These are phyloP conservation scores for Cheilosia vulpina DNA, from an alignment of 2,888 invertebrate genomes.

Conservation along the genomic window DNA sequence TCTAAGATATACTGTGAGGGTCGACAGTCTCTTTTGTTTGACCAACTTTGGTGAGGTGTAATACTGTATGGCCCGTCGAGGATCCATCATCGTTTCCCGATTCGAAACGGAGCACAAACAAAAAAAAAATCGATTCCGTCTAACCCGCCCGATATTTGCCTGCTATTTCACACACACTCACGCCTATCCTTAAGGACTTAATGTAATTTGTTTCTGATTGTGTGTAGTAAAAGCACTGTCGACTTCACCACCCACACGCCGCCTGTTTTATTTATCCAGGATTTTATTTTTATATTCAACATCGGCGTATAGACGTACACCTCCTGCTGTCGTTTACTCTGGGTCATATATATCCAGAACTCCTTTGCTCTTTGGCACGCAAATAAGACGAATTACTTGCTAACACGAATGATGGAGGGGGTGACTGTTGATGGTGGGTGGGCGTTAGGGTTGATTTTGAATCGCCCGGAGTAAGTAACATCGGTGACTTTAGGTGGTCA, in stretches of 20 bases:
- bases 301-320: conserved; percentile 19
- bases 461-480: conserved; percentile 34
- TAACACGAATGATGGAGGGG: conserved; percentile 54
- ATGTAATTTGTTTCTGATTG: conserved; percentile 69
- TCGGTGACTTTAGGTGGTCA: conserved; percentile 52
- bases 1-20: conserved; percentile 23
- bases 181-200: conserved; percentile 44
- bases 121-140: conserved; percentile 54
- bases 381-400: conserved; percentile 72
- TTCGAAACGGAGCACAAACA: conserved; percentile 17
- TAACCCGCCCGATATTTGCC: conserved; percentile 51
- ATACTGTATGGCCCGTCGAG: conserved; percentile 40
- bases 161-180: conserved; percentile 23
- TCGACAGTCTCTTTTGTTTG: conserved; percentile 22
- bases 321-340: conserved; percentile 60
- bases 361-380: conserved; percentile 67
- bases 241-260: conserved; percentile 27
- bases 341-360: conserved; percentile 61
- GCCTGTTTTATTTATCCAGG: conserved; percentile 26
- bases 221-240: conserved; percentile 47
- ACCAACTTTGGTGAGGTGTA: conserved; percentile 3
- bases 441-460: conserved; percentile 34
- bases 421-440: conserved; percentile 29
- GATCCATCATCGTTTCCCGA: conserved; percentile 68
- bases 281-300: conserved; percentile 62